Base-by-base conservation (phyloP, 92 coral and sea anemone genomes). In the Micromussa lordhowensis region DNA sequence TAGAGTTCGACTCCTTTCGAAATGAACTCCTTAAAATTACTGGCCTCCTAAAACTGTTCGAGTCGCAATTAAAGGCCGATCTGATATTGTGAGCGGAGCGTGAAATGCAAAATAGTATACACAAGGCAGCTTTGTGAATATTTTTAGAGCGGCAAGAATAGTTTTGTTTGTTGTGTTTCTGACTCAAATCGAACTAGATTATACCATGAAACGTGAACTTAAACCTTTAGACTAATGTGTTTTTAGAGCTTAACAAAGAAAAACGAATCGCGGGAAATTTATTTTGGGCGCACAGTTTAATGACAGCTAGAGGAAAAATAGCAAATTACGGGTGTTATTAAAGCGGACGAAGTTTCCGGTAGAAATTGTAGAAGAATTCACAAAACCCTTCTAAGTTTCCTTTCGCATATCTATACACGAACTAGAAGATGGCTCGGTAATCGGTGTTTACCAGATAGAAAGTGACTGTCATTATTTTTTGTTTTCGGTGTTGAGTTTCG, bases 61-160 rank as follows among this genome's bases (percentile, higher is more conserved):
- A 53, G 55, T 88, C 87, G 92, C 87, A 94, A 89, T 93, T 82
- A 91, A 55, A 91, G 69, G 32, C n/a, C n/a, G n/a, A 81, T 31
- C 70, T 66, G 81, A 77, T 89, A 90, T 90, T 95, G 93, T 35
- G 73, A 81, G 86, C 75, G 31, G 79, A 74, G 84, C 53, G 82
- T 72, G 76, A 79, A 84, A 95, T 94, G 93, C 91, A 90, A 92
- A 95, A 63, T 89, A 92, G 91, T 51, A 44, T 35, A 26, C 73
- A 12, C 22, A 69, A 28, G 34, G 6, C 8, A 26, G 74, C 79
- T 77, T 91, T 84, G 79, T 89, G 91, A 91, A 91, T 91, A 91
- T 95, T 79, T 78, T 44, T 51, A 26, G 38, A 49, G 7, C 22
- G 30, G 0, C 87, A 18, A 83, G 54, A 58, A 80, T 69, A 72